Evolutionary conservation across 2,888 invertebrate genomes (phyloP).

Genomic region (Thelaira solivaga): DNA sequence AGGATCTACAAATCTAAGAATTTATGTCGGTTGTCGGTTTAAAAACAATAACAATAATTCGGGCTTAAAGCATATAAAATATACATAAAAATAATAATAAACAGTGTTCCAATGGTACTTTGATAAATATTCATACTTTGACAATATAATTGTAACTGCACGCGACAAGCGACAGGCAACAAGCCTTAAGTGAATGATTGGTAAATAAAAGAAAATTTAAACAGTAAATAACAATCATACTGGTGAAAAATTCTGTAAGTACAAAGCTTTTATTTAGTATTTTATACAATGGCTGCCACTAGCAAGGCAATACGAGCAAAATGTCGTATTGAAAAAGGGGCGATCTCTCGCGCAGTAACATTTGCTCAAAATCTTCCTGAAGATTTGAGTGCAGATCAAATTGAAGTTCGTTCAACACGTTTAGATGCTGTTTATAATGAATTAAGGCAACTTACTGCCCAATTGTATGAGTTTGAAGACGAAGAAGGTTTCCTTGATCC

Average conservation of each 20-base stretch:
- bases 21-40: no score
- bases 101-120: no score
- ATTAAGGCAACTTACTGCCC: not conserved
- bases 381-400: not conserved
- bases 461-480: conserved; percentile 3
- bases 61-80: no score
- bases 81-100: no score
- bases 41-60: no score
- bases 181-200: no score
- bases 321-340: conserved; percentile 2
- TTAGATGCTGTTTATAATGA: not conserved
- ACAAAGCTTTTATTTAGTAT: not conserved
- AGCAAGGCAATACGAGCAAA: not conserved
- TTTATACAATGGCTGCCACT: not conserved
- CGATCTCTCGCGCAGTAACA: conserved; percentile 6
- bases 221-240: not conserved
- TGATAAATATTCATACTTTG: no score
- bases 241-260: conserved; percentile 3
- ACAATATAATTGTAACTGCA: no score
- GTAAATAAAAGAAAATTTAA: no score
- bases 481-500: conserved; percentile 8
- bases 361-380: conserved; percentile 6
- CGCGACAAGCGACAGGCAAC: no score
- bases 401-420: not conserved
- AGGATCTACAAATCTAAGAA: no score